phyloP scores from a whole-genome alignment of 2,113 vertebrate species.

The Ginglymostoma cirratum region DNA sequence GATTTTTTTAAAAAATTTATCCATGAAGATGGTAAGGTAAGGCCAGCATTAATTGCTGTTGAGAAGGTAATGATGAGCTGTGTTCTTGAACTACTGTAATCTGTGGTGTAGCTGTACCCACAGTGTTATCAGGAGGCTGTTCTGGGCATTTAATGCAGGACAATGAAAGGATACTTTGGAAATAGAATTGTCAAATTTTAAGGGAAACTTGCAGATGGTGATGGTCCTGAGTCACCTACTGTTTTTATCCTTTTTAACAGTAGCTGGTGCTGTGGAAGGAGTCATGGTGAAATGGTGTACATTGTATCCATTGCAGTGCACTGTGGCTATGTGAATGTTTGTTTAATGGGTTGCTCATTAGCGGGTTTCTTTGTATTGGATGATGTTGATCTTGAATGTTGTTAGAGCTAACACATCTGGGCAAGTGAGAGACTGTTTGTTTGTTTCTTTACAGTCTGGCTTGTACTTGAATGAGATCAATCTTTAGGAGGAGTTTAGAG shows the following conservation, averaged over 20 bases:
- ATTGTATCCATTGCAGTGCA: background rate
- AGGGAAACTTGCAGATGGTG: background rate
- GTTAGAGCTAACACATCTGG: background rate
- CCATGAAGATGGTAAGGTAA: background rate
- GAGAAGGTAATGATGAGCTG: too few relatives aligned
- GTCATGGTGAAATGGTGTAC: background rate
- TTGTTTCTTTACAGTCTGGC: background rate
- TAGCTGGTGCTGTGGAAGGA: background rate
- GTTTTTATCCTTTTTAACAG: background rate
- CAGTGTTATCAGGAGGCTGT: background rate
- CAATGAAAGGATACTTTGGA: background rate
- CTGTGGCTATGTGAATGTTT: background rate
- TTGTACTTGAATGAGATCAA: background rate
- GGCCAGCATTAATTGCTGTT: background rate
- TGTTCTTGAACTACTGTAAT: too few relatives aligned
- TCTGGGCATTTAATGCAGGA: background rate
- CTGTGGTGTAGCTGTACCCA: background rate
- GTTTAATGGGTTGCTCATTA: background rate
- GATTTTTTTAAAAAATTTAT: too few relatives aligned
- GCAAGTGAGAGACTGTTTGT: background rate
- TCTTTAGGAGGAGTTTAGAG: background rate
- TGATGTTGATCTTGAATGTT: background rate
- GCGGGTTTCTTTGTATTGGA: background rate
- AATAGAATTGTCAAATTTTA: background rate
- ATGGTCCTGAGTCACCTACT: too few relatives aligned